Conservation (phyloP, 53 echinoderm and acorn worm species). For the Glandiceps talaboti region DNA sequence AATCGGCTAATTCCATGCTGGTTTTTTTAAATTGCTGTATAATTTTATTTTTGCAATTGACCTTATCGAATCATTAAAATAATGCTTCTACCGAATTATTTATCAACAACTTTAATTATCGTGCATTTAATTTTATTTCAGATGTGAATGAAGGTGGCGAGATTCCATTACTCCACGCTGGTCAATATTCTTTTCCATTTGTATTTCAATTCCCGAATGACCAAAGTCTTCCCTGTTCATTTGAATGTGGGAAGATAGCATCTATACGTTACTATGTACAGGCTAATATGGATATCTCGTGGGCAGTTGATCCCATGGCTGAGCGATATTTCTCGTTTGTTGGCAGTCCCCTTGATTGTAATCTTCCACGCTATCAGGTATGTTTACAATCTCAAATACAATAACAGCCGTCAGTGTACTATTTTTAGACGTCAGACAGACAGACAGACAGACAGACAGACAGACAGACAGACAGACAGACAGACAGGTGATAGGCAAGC, state of each 20-base stretch:
- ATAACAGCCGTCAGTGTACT: too few species aligned
- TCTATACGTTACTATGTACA: constrained; percentile 79
- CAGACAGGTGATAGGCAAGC: neutral
- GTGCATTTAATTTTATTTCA: neutral
- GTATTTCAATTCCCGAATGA: constrained; percentile 61
- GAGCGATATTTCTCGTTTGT: constrained; percentile 91
- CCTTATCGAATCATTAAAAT: too few species aligned
- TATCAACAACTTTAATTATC: neutral
- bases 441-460: neutral
- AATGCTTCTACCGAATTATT: too few species aligned
- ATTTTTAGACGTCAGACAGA: neutral
- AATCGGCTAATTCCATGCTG: too few species aligned
- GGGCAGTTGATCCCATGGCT: constrained; percentile 93
- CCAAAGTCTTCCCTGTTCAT: constrained; percentile 59
- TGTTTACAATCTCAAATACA: too few species aligned
- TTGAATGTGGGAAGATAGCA: constrained; percentile 81
- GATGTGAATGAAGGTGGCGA: constrained; percentile 71
- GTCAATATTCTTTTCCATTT: constrained; percentile 74
- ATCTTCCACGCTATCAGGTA: constrained; percentile 66
- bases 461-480: neutral
- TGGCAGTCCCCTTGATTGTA: constrained; percentile 65
- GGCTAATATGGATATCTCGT: constrained; percentile 90
- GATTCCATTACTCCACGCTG: constrained; percentile 75
- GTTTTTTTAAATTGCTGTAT: too few species aligned
- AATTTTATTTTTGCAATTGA: too few species aligned